phyloP scores from a whole-genome alignment of 2,797 vertebrate species.

The Lepus oiostolus region DNA sequence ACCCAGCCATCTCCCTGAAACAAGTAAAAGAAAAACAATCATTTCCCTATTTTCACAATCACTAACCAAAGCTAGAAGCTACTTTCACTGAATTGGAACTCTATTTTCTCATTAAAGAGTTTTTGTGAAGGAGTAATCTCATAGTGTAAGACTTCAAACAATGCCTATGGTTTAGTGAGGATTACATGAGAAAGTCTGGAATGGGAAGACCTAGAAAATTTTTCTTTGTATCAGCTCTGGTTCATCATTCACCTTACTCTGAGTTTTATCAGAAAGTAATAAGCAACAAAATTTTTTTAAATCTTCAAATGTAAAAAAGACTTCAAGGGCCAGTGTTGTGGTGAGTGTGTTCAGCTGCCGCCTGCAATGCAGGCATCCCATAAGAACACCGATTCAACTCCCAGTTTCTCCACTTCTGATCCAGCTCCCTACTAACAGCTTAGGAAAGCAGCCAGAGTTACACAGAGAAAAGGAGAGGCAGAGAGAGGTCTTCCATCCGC shows the following conservation, averaged over 20 bases:
- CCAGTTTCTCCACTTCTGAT: no score
- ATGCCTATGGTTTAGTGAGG: not conserved
- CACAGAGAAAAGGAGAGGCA: no score
- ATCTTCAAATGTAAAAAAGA: no score
- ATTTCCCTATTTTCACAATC: constrained; percentile 34
- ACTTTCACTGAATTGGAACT: constrained; percentile 4
- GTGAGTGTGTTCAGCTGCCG: no score
- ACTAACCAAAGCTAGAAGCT: constrained; percentile 38
- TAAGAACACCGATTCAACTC: no score
- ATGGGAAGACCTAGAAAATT: not conserved
- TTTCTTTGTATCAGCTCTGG: not conserved
- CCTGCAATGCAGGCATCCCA: no score
- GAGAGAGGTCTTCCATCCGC: no score
- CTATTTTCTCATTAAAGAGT: constrained; percentile 15
- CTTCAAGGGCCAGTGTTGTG: no score
- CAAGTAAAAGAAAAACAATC: constrained; percentile 69
- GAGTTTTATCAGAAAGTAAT: constrained; percentile 4
- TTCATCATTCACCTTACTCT: not conserved
- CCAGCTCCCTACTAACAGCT: no score
- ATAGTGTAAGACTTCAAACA: not conserved
- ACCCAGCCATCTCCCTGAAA: constrained; percentile 96
- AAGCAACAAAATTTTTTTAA: not conserved
- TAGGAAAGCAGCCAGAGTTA: no score
- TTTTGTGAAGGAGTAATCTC: constrained; percentile 18
- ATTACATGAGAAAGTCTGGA: not conserved